A percentile compares a stretch with the other conserved stretches of the same genome.
phyloP scores from a whole-genome alignment of 2,888 invertebrate species.

The Creontiades dilutus region DNA sequence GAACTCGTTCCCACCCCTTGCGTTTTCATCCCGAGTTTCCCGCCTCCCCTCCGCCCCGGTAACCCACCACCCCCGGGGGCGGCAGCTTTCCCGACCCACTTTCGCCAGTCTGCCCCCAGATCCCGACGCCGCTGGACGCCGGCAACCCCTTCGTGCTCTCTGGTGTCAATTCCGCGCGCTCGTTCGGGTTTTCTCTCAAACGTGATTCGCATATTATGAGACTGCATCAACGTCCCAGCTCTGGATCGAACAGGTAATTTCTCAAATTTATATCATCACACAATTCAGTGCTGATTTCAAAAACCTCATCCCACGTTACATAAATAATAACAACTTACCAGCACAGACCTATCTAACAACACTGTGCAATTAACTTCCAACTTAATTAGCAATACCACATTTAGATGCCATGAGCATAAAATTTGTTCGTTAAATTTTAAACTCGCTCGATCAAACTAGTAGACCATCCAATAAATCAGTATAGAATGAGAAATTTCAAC shows the following conservation, averaged over 20 bases:
- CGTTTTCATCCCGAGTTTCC: conserved; percentile 49
- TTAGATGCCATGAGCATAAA: too few relatives aligned
- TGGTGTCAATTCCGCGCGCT: conserved; percentile 17
- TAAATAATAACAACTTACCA: too few relatives aligned
- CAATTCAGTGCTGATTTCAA: not conserved
- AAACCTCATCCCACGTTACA: too few relatives aligned
- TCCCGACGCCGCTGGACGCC: conserved; percentile 35
- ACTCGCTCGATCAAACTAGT: too few relatives aligned
- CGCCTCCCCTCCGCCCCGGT: conserved; percentile 25
- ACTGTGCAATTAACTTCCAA: too few relatives aligned
- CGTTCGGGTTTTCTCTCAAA: conserved; percentile 2
- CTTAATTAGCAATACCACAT: too few relatives aligned
- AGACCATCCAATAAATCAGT: too few relatives aligned
- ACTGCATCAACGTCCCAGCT: conserved; percentile 44
- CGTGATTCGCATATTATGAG: conserved; percentile 50
- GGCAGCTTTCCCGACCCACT: conserved; percentile 48
- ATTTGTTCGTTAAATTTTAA: too few relatives aligned
- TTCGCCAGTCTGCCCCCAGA: conserved; percentile 54
- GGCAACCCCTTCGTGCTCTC: not conserved
- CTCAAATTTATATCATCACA: not conserved
- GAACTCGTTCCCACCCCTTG: not conserved
- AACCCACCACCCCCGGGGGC: conserved; percentile 5
- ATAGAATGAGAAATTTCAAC: too few relatives aligned
- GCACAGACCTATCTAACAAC: too few relatives aligned
- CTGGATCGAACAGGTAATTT: conserved; percentile 50